Evolutionary conservation across 2,888 invertebrate species (phyloP).

Genomic region (Noctua comes): DNA sequence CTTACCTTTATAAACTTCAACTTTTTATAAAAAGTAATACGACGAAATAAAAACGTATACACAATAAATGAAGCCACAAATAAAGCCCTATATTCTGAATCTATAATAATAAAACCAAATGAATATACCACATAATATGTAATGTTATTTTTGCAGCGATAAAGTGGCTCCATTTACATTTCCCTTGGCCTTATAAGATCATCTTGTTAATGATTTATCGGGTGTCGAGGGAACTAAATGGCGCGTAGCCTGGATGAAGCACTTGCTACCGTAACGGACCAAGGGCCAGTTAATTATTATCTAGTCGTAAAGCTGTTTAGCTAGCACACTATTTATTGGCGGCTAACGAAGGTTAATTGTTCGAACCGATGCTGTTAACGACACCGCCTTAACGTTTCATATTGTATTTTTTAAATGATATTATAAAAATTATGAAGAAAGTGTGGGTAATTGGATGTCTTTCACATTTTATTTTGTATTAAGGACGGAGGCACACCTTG

Average conservation of each 20-base stretch:
- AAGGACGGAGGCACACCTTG: conserved; percentile 33
- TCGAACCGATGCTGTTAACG: conserved; percentile 72
- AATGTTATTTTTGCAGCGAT: conserved; percentile 50
- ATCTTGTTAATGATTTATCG: conserved; percentile 73
- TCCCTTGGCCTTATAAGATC: conserved; percentile 59
- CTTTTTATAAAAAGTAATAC: background rate
- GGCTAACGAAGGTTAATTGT: conserved; percentile 85
- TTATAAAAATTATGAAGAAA: conserved; percentile 52
- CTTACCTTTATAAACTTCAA: background rate
- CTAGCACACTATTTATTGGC: conserved; percentile 84
- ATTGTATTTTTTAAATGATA: conserved; percentile 65
- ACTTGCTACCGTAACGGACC: conserved; percentile 81
- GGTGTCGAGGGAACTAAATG: conserved; percentile 74
- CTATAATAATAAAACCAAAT: conserved; percentile 27
- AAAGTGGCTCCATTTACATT: conserved; percentile 60
- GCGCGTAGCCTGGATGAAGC: conserved; percentile 68
- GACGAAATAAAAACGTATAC: background rate
- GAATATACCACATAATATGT: conserved; percentile 21
- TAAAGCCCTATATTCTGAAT: background rate
- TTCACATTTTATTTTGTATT: conserved; percentile 38
- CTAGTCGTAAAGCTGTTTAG: conserved; percentile 81
- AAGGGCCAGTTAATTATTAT: conserved; percentile 82
- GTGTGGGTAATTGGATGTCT: conserved; percentile 42
- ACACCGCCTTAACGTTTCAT: conserved; percentile 65
- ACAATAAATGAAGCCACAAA: background rate